Evolutionary conservation across 2,797 vertebrate species (phyloP), one percentile per base, ranked within the genome.

Genomic region (Anableps anableps): DNA sequence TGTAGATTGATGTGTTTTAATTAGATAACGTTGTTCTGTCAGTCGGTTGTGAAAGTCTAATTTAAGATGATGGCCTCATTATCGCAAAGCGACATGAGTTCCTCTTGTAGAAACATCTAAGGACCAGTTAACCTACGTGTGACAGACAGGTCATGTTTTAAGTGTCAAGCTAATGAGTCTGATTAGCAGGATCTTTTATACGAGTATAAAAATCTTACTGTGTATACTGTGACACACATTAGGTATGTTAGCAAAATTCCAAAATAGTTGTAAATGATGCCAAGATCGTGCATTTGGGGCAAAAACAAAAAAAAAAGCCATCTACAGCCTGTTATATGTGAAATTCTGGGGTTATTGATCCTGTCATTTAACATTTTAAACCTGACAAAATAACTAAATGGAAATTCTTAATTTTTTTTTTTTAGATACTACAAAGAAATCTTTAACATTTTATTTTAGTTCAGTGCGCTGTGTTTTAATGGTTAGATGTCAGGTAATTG

Each of bases 21-120:
- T 36, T 45, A 80, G 68, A 80, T 55, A 70, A 74, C 70, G 31
- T 41, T 53, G 74, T 66, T 55, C 76, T 83, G 76, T 79, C 81
- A 29, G n/a, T 43, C 41, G 45, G 74, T 88, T 68, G 26, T 74
- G 43, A 29, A 14, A 70, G 51, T 71, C 51, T 51, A 75, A 71
- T 77, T 89, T 73, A 81, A 81, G 21, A 86, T 86, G 74, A 90
- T 86, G 74, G 89, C 76, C 78, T 77, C 23, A 76, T 51, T 36
- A 50, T 82, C 48, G 66, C 21, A 71, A 45, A 45, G 41, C 1
- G 11, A 68, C 6, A 38, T 14, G 36, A 13, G 64, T 23, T 41
- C 21, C 0, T 16, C 41, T 50, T 0, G 11, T 79, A 75, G 6
- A 9, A 68, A 29, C 38, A 17, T n/a, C 38, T 34, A n/a, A 26